Conservation (phyloP, 2,888 invertebrate species). For the Chalcosyrphus nemorum region DNA sequence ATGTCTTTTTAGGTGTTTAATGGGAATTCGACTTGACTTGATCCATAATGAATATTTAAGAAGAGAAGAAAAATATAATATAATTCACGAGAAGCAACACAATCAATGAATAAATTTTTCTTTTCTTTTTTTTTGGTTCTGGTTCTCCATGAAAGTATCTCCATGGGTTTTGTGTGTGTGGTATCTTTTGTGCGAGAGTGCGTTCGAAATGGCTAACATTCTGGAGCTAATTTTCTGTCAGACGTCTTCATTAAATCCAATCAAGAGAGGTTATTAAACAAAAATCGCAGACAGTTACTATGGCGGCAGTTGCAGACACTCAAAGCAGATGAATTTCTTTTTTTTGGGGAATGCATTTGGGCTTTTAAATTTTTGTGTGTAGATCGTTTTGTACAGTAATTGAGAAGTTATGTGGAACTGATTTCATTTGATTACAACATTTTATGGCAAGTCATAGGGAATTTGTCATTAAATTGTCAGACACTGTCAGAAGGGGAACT, state of each 20-base stretch:
- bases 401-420: conserved; percentile 66
- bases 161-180: neutral
- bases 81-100: neutral
- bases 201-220: conserved; percentile 36
- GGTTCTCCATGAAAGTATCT: neutral
- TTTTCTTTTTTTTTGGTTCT: neutral
- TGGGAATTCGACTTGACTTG: conserved; percentile 55
- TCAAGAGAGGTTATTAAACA: conserved; percentile 68
- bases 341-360: conserved; percentile 2
- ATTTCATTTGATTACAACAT: conserved; percentile 60
- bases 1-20: conserved; percentile 71
- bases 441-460: neutral
- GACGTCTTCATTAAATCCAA: conserved; percentile 72
- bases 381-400: conserved; percentile 43
- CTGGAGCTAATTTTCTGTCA: conserved; percentile 66
- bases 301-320: conserved; percentile 9
- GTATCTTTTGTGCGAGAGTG: conserved; percentile 22
- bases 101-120: conserved; percentile 42
- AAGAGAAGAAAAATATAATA: conserved; percentile 25
- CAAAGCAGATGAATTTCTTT: conserved; percentile 29
- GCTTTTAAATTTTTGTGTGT: too few relatives aligned
- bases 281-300: conserved; percentile 47
- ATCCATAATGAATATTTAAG: conserved; percentile 43
- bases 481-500: too few relatives aligned
- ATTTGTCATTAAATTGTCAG: neutral